Evolutionary conservation across 30 jellyfish, hydroid and myxozoan genomes (phyloP), one percentile per base, ranked within the genome.

Genomic region (Pelagia noctiluca): DNA sequence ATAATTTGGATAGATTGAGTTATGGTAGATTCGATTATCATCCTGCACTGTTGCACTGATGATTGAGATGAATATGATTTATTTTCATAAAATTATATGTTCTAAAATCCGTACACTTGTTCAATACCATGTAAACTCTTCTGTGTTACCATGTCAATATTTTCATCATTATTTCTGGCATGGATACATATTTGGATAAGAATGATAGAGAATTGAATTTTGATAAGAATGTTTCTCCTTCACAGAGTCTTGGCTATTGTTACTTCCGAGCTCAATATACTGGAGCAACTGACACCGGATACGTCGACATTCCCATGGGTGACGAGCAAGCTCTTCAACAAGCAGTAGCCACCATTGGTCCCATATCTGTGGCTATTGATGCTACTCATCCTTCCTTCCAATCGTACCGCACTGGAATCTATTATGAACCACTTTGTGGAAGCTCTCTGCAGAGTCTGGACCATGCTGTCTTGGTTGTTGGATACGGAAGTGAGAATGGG

Each of bases 401-500:
- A 73, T 50, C 96, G 13, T 95, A 95, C 79, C 28, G 71, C 13
- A 31, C 94, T 10, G 99, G 99, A 18, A 96, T 95, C 16, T 89
- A 89, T 65, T 65, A 65, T 68, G 98, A 89, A 84, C 99, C 99
- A 42, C 30, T 78, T n/a, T 95, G 99, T 87, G 95, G 97, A 7
- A 85, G 82, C 66, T 93, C 84, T 0, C 71, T 94, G 2, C 78
- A 74, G 18, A 90, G 74, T 26, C 84, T 95, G 36, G 97, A 95
- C 54, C 99, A 95, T 86, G 99, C 98, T 46, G 99, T 95, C 48
- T 72, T 95, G 64, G 96, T 95, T 64, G 99, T 95, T 80, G 99
- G 99, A 5, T 95, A 95, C 50, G 98, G 99, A 36, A 90, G 94
- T 0, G 99, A 95, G 50, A 87, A 86, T 78, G 97, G 97, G 0